These are phyloP conservation scores for Bathynomus jamesi DNA, from an alignment of 1,140 invertebrate genomes.

Conservation along the genomic window DNA sequence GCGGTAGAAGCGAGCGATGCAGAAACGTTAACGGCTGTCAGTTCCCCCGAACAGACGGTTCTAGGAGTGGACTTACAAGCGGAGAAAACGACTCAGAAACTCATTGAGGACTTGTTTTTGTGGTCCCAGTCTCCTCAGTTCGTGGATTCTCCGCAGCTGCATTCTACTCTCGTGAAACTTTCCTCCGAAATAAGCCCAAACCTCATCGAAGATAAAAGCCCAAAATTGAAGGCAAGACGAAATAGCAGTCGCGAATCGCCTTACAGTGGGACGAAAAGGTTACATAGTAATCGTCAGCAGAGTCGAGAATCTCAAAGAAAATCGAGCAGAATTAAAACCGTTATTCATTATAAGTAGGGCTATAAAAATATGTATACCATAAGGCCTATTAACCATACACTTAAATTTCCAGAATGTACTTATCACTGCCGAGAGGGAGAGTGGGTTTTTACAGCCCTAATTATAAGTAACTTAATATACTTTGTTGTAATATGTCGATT, in stretches of 20 bases:
- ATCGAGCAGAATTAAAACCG: not conserved
- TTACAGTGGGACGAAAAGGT: not conserved
- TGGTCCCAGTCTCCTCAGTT: not conserved
- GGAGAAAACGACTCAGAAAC: not conserved
- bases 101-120: not conserved
- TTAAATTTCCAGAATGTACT: too few relatives aligned
- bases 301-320: not conserved
- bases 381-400: too few relatives aligned
- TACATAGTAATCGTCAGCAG: not conserved
- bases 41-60: not conserved
- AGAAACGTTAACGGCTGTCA: not conserved
- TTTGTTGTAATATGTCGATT: too few relatives aligned
- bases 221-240: not conserved
- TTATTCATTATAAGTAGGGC: too few relatives aligned
- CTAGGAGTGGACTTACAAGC: not conserved
- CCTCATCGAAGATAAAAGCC: not conserved
- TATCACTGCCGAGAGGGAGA: too few relatives aligned
- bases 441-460: too few relatives aligned
- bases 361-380: too few relatives aligned
- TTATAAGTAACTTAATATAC: too few relatives aligned
- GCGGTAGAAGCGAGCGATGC: not conserved
- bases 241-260: not conserved
- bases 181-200: not conserved
- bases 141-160: not conserved
- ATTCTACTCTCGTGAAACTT: not conserved